These are phyloP conservation scores for Gouania willdenowi DNA, from an alignment of 2,797 vertebrate genomes.

Conservation along the genomic window DNA sequence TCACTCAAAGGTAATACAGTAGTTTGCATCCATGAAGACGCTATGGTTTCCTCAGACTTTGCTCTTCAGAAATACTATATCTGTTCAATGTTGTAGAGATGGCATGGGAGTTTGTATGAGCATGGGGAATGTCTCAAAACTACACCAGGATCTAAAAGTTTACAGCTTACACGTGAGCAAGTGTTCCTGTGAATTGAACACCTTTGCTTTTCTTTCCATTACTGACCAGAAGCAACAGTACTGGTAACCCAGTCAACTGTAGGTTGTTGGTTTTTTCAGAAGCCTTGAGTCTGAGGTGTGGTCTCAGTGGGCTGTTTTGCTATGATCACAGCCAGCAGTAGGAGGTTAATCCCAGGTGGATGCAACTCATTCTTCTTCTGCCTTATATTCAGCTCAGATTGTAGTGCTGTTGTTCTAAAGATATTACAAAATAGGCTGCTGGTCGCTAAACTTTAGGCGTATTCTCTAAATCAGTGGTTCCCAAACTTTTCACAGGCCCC, in stretches of 20 bases:
- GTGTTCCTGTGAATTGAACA: too few species aligned
- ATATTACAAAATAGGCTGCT: too few species aligned
- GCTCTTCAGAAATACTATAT: constrained; percentile 45
- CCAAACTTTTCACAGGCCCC: too few species aligned
- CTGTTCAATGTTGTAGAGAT: constrained; percentile 12
- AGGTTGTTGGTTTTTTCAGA: constrained; percentile 44
- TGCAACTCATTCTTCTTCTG: constrained; percentile 56
- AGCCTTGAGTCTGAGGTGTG: constrained; percentile 39
- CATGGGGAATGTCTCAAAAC: too few species aligned
- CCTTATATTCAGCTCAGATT: too few species aligned
- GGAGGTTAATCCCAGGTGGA: constrained; percentile 73
- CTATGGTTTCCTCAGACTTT: constrained; percentile 48
- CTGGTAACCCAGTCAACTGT: constrained; percentile 22
- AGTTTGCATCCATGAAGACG: constrained; percentile 58
- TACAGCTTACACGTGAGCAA: too few species aligned
- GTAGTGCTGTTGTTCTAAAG: too few species aligned
- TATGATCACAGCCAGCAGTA: constrained; percentile 66
- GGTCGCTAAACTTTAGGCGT: too few species aligned
- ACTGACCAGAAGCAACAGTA: constrained; percentile 22
- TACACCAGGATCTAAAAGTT: too few species aligned
- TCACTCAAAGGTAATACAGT: constrained; percentile 73
- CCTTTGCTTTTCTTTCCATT: background rate
- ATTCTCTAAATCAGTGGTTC: too few species aligned
- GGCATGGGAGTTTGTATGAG: background rate
- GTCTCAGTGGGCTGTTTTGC: constrained; percentile 61